Percentiles rank a stretch among this genome's conserved stretches.
These are phyloP conservation scores for Sebastes diaconus DNA, from an alignment of 2,797 vertebrate genomes.

Conservation along the genomic window DNA sequence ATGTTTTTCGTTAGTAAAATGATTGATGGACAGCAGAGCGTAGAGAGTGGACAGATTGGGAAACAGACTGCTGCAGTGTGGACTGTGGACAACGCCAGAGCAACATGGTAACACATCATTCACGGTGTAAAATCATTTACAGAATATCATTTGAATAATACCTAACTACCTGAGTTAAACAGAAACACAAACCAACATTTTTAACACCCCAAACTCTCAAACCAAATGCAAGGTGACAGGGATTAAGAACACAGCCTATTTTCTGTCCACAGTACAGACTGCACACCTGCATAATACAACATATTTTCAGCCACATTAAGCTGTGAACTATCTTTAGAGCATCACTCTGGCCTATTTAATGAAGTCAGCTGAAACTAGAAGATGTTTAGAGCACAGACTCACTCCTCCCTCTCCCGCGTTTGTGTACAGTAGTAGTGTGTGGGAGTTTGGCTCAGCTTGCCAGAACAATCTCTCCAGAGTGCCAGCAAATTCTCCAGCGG, in stretches of 20 bases:
- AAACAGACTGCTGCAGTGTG: slow-evolving; percentile 39
- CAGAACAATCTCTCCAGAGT: slow-evolving; percentile 42
- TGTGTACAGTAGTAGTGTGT: slow-evolving; percentile 65
- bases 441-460: slow-evolving; percentile 61
- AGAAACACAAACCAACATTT: background rate
- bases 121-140: background rate
- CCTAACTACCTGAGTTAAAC: background rate
- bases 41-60: slow-evolving; percentile 45
- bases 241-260: slow-evolving; percentile 11
- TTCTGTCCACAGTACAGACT: background rate
- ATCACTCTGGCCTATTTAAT: slow-evolving; percentile 49
- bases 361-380: slow-evolving; percentile 42
- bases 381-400: slow-evolving; percentile 43
- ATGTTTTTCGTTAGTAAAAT: background rate
- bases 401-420: slow-evolving; percentile 6
- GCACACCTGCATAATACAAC: slow-evolving; percentile 30
- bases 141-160: background rate
- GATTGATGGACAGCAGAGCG: background rate
- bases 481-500: slow-evolving; percentile 63
- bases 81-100: slow-evolving; percentile 19
- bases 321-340: slow-evolving; percentile 22
- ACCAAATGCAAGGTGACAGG: slow-evolving; percentile 11
- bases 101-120: slow-evolving; percentile 5
- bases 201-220: background rate
- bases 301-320: slow-evolving; percentile 28